These are phyloP conservation scores for Andricus grossulariae DNA, from an alignment of 1,140 invertebrate species.

Conservation along the genomic window DNA sequence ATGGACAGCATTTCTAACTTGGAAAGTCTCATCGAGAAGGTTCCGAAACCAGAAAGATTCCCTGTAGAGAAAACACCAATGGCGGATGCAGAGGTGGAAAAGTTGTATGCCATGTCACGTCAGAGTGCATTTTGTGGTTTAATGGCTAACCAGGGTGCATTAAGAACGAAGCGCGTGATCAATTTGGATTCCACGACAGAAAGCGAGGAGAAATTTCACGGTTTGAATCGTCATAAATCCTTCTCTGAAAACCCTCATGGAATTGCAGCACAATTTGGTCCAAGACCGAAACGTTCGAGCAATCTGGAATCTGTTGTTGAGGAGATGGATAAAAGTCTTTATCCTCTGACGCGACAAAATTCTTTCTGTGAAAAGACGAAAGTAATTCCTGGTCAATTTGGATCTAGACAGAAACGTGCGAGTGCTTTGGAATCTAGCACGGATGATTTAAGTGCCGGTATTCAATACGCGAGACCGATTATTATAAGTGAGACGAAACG, in stretches of 20 bases:
- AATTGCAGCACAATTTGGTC: background rate
- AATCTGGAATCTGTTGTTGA: background rate
- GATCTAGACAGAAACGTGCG: constrained; percentile 26
- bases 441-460: constrained; percentile 35
- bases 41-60: background rate
- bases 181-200: background rate
- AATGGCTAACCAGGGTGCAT: background rate
- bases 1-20: constrained; percentile 32
- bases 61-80: background rate
- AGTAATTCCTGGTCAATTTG: background rate
- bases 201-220: background rate
- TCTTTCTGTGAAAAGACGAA: constrained; percentile 8
- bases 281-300: background rate
- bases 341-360: background rate
- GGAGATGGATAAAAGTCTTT: background rate
- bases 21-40: background rate
- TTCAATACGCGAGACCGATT: constrained; percentile 26
- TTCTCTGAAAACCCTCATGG: background rate
- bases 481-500: constrained; percentile 39
- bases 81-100: constrained; percentile 2
- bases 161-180: background rate
- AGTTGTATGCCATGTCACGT: constrained; percentile 25
- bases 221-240: background rate
- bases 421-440: constrained; percentile 1
- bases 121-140: constrained; percentile 53